Percentiles rank a stretch among this genome's conserved stretches.
These are phyloP conservation scores for Leptodactylus fallax DNA, from an alignment of 2,797 vertebrate species.

Conservation along the genomic window DNA sequence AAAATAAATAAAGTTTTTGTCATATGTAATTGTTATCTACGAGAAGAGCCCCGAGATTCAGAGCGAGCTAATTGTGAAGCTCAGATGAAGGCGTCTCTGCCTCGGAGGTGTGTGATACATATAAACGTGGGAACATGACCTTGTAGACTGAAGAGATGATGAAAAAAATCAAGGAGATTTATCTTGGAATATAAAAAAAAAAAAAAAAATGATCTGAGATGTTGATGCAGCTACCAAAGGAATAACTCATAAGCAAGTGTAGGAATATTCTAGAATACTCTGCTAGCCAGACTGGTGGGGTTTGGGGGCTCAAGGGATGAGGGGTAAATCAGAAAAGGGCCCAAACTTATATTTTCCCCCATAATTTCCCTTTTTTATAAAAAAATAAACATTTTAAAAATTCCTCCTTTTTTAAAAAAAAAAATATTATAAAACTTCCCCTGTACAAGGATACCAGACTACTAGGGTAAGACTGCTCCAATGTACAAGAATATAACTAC, in stretches of 20 bases:
- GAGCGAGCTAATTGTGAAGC: neutral
- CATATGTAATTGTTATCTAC: slow-evolving; percentile 44
- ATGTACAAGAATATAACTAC: slow-evolving; percentile 1
- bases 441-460: neutral
- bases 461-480: neutral
- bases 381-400: neutral
- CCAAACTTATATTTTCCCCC: too few species aligned
- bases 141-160: neutral
- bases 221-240: too few species aligned
- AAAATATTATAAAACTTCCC: neutral
- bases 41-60: neutral
- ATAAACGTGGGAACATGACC: neutral
- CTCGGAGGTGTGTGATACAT: neutral
- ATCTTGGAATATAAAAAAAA: neutral
- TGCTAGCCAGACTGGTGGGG: neutral
- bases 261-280: neutral
- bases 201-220: neutral
- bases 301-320: neutral
- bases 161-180: neutral
- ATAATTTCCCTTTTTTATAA: neutral
- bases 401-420: neutral
- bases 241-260: neutral
- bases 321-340: too few species aligned
- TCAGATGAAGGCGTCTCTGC: neutral
- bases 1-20: slow-evolving; percentile 38